Evolutionary conservation across 2,113 vertebrate species (phyloP), one percentile per base, ranked within the genome.

Genomic region (Sapayoa aenigma): DNA sequence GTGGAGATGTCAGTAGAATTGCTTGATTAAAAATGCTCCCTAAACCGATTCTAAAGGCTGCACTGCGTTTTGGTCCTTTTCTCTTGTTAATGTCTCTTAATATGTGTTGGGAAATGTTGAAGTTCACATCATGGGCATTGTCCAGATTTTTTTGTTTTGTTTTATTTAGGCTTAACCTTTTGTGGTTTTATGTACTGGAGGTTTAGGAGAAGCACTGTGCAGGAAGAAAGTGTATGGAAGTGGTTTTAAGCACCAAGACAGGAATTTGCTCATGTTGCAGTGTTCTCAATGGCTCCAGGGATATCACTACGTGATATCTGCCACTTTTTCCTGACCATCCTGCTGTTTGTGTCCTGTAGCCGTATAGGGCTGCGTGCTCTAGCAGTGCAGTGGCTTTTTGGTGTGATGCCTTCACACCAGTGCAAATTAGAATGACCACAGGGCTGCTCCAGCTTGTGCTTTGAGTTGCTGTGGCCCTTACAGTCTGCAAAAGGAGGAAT

Each of bases 361-460:
- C 25, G 67, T 18, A 30, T 0, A 58, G 5, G 21, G 31, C 42
- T 63, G 37, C 59, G 28, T 66, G 78, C 14, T 59, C 28, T 30
- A 50, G 56, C 17, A 75, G 4, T 12, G 9, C 47, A 46, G 37
- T 11, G 13, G 10, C 24, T 71, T 74, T 68, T 41, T 0, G 0
- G 39, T 62, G 52, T 6, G 21, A 33, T 37, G 12, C 20, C 47
- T 82, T 82, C 44, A 37, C 44, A 37, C 10, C 23, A 49, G 20
- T 24, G 27, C 33, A 66, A n/a, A 16, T 11, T 3, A 17, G 21
- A 52, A 53, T 2, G 4, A 47, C 9, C 6, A 27, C 0, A 3
- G 62, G 7, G 22, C 47, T 56, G 52, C 18, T 42, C 28, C 39
- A 66, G 49, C 46, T 63, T 58, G 11, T 69, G 22, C 12, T 79